Evolutionary conservation across 2,113 vertebrate species (phyloP).

Genomic region (Capreolus pygargus): DNA sequence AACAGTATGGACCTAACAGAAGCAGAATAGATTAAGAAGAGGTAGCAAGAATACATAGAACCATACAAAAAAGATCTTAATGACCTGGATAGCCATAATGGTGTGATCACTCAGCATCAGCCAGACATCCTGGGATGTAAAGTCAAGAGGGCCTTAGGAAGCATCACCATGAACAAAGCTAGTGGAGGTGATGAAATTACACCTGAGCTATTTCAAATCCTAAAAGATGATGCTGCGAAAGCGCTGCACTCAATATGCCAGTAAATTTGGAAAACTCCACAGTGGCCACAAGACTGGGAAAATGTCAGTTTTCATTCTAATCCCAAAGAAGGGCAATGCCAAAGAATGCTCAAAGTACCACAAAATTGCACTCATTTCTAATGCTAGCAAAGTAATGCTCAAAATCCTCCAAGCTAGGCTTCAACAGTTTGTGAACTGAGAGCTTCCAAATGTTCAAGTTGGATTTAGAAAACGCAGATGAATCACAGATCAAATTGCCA

Average conservation of each 20-base stretch:
- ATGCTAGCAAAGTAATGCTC: neutral
- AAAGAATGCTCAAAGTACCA: neutral
- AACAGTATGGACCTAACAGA: neutral
- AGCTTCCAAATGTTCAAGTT: neutral
- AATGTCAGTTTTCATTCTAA: neutral
- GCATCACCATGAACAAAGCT: neutral
- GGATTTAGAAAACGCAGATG: neutral
- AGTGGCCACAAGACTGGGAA: neutral
- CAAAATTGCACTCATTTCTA: neutral
- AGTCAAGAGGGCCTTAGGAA: neutral
- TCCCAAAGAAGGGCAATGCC: neutral
- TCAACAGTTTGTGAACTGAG: neutral
- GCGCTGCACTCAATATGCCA: neutral
- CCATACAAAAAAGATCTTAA: neutral
- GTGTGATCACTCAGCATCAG: neutral
- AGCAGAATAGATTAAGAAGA: neutral
- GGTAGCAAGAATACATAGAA: neutral
- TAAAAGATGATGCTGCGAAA: neutral
- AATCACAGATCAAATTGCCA: neutral
- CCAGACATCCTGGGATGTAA: neutral
- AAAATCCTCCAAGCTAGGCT: neutral
- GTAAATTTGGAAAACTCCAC: neutral
- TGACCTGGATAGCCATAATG: neutral
- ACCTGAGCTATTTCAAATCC: neutral
- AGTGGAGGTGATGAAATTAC: neutral